phyloP scores from a whole-genome alignment of 1,140 invertebrate genomes.

The Zaprionus lachaisei region DNA sequence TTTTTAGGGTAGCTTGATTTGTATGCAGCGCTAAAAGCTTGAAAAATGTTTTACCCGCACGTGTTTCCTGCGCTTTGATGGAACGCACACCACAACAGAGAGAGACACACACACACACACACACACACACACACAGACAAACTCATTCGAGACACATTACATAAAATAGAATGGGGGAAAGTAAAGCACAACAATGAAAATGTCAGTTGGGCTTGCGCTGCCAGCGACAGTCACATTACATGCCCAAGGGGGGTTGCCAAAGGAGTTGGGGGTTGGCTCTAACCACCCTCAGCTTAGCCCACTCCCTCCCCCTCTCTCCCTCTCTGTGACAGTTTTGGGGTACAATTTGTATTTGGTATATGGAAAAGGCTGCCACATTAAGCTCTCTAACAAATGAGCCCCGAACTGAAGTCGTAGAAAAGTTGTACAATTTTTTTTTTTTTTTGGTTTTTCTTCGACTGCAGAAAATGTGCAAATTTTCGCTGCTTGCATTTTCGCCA shows the following conservation, averaged over 20 bases:
- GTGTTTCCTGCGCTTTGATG: slow-evolving; percentile 81
- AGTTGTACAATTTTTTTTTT: not conserved
- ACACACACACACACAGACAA: slow-evolving; percentile 23
- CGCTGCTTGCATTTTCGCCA: slow-evolving; percentile 59
- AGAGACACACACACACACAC: slow-evolving; percentile 30
- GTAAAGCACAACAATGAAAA: slow-evolving; percentile 83
- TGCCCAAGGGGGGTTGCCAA: slow-evolving; percentile 29
- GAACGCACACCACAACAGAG: slow-evolving; percentile 46
- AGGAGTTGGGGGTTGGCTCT: not conserved
- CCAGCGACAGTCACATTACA: slow-evolving; percentile 68
- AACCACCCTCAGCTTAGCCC: slow-evolving; percentile 1
- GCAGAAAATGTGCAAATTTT: slow-evolving; percentile 60
- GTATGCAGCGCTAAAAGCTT: slow-evolving; percentile 83
- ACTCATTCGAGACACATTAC: slow-evolving; percentile 72
- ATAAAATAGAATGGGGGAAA: slow-evolving; percentile 71
- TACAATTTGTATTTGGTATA: slow-evolving; percentile 50
- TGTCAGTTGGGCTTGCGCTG: slow-evolving; percentile 60
- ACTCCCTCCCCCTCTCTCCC: not conserved
- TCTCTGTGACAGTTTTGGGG: slow-evolving; percentile 53
- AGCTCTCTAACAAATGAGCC: slow-evolving; percentile 61
- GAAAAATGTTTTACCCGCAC: slow-evolving; percentile 82
- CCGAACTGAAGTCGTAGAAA: slow-evolving; percentile 16
- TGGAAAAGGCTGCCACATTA: slow-evolving; percentile 49
- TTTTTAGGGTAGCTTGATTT: slow-evolving; percentile 75
- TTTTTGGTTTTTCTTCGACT: not conserved